Evolutionary conservation across 2,797 vertebrate genomes (phyloP).

Genomic region (Sebastolobus alascanus): DNA sequence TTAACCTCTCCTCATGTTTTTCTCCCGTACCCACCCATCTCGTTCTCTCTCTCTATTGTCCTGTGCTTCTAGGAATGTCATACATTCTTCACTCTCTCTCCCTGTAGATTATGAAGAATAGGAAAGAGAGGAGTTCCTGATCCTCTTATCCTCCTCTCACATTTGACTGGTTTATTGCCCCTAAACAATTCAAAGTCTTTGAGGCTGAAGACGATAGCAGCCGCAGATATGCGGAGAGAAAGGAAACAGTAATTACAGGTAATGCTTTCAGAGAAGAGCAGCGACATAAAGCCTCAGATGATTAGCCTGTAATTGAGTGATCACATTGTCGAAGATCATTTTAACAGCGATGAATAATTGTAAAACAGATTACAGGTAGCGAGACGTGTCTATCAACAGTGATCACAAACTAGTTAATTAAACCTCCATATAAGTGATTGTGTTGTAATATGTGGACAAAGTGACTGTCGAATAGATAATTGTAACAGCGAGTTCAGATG

Average conservation of each 20-base stretch:
- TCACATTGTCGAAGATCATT: conserved; percentile 53
- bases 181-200: conserved; percentile 39
- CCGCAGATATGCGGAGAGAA: conserved; percentile 47
- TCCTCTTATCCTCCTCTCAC: conserved; percentile 60
- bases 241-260: conserved; percentile 63
- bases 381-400: conserved; percentile 38
- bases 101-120: conserved; percentile 54
- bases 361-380: conserved; percentile 52
- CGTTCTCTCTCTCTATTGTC: conserved; percentile 59
- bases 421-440: conserved; percentile 28
- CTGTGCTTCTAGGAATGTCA: conserved; percentile 63
- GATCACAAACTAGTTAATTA: conserved; percentile 47
- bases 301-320: conserved; percentile 65
- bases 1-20: conserved; percentile 53
- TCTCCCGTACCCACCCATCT: conserved; percentile 52
- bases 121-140: conserved; percentile 59
- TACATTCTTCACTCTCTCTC: conserved; percentile 62
- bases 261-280: conserved; percentile 41
- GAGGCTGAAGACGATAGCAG: conserved; percentile 56
- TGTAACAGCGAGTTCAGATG: conserved; percentile 6
- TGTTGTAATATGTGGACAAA: conserved; percentile 39
- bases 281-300: conserved; percentile 52
- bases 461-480: conserved; percentile 37
- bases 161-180: conserved; percentile 64
- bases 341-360: conserved; percentile 39